phyloP scores from a whole-genome alignment of 2,113 vertebrate genomes.

The Cyprinodon variegatus region DNA sequence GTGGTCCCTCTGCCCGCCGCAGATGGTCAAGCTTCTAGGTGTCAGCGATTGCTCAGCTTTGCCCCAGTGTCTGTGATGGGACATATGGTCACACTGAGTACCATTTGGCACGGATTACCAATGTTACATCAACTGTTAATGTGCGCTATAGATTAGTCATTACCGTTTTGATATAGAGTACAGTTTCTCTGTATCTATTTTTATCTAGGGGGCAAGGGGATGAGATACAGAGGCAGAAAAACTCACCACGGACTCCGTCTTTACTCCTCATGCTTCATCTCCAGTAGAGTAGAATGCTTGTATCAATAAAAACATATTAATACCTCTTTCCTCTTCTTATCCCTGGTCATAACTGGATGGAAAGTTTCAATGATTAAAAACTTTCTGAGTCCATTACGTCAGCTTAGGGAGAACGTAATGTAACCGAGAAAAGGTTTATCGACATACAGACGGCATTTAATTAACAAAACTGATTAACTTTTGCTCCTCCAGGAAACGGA shows the following conservation, averaged over 20 bases:
- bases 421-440: conserved; percentile 21
- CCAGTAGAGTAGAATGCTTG: conserved; percentile 10
- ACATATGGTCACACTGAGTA: conserved; percentile 81
- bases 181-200: conserved; percentile 59
- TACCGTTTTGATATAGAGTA: conserved; percentile 47
- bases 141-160: conserved; percentile 63
- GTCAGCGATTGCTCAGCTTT: conserved; percentile 68
- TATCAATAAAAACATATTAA: conserved; percentile 10
- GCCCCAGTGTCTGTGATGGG: conserved; percentile 63
- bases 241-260: conserved; percentile 11
- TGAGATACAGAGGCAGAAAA: conserved; percentile 45
- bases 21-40: conserved; percentile 80
- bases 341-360: background rate
- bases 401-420: background rate
- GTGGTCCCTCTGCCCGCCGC: conserved; percentile 54
- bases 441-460: conserved; percentile 23
- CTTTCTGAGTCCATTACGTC: background rate
- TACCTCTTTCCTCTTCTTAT: conserved; percentile 3
- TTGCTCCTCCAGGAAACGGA: conserved; percentile 86
- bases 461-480: conserved; percentile 46
- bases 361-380: conserved; percentile 14
- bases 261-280: conserved; percentile 33
- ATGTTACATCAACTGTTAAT: conserved; percentile 67
- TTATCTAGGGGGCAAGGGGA: conserved; percentile 36
- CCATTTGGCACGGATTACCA: conserved; percentile 69